phyloP scores from a whole-genome alignment of 2,797 vertebrate genomes.

The Brachymystax lenok region DNA sequence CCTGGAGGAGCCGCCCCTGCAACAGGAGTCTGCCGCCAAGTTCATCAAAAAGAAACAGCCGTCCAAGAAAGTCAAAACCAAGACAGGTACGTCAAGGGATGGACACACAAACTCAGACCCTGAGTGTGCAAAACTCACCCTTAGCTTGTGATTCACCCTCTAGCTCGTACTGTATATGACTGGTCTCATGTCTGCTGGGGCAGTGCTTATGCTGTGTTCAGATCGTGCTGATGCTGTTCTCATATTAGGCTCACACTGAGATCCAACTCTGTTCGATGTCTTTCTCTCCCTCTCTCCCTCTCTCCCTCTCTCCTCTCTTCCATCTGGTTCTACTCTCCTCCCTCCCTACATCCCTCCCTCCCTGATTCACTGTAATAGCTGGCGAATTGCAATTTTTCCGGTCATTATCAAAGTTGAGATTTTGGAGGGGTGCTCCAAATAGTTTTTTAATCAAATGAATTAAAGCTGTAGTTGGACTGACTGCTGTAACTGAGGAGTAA shows the following conservation, averaged over 20 bases:
- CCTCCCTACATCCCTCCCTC: not conserved
- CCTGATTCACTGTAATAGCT: slow-evolving; percentile 46
- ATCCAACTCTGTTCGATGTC: not conserved
- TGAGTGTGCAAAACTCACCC: too few species aligned
- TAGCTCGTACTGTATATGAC: not conserved
- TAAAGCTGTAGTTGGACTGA: slow-evolving; percentile 29
- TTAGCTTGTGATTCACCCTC: too few species aligned
- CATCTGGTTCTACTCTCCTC: slow-evolving; percentile 14
- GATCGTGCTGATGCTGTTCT: not conserved
- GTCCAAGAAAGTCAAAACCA: slow-evolving; percentile 69
- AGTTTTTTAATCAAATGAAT: slow-evolving; percentile 47
- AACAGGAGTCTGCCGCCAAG: slow-evolving; percentile 61
- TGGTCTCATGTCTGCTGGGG: not conserved
- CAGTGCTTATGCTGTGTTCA: not conserved
- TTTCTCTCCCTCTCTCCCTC: not conserved
- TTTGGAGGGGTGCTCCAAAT: slow-evolving; percentile 53
- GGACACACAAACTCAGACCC: not conserved
- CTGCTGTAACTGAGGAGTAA: not conserved
- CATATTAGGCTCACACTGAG: not conserved
- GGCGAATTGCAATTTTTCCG: slow-evolving; percentile 45
- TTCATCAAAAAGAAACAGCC: slow-evolving; percentile 74
- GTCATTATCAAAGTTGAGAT: slow-evolving; percentile 56
- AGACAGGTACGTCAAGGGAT: slow-evolving; percentile 68
- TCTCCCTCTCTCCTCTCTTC: not conserved
- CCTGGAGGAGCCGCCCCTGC: slow-evolving; percentile 72